Evolutionary conservation across 2,113 vertebrate genomes (phyloP), one percentile per base, ranked within the genome.

Genomic region (Sporophila hypoxantha): DNA sequence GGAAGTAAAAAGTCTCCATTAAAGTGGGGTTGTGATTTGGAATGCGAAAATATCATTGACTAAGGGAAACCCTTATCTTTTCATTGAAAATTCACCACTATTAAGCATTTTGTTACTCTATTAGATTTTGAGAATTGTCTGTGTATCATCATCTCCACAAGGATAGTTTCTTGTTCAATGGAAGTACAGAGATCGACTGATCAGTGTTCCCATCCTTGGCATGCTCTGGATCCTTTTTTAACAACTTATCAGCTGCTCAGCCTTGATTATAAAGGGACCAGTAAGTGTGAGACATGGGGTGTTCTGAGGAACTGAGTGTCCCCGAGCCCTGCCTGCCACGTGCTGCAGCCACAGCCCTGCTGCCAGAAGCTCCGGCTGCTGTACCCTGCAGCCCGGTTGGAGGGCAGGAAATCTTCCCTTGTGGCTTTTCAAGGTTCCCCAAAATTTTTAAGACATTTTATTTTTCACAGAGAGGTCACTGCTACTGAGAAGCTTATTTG

Each of bases 351-450:
- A 0, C 4, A 46, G 65, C 34, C 56, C 78, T 14, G 14, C 4
- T 1, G 2, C n/a, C 55, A 69, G 37, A n/a, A 69, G 56, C 16
- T 27, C 25, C 37, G 57, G 26, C 47, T 88, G 64, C n/a, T 2
- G 0, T 8, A 1, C 2, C 32, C 39, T 41, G 3, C 5, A 16
- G n/a, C n/a, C n/a, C n/a, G n/a, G 23, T 17, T 5, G 22, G 34
- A n/a, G 17, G 65, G 37, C 16, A 68, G n/a, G 4, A 37, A 78
- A 53, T 32, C 26, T 60, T 74, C 46, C 23, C 27, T n/a, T 9
- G 36, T 5, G 12, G 18, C 27, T 85, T 74, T n/a, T 68, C 34
- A 44, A 76, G 8, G 44, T n/a, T 14, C 30, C 25, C 27, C 8
- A 17, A 14, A 80, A 52, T 56, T n/a, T 57, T 20, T 2, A 52